Base-by-base conservation (phyloP, 92 coral and sea anemone genomes). In the Paragorgia papillata region DNA sequence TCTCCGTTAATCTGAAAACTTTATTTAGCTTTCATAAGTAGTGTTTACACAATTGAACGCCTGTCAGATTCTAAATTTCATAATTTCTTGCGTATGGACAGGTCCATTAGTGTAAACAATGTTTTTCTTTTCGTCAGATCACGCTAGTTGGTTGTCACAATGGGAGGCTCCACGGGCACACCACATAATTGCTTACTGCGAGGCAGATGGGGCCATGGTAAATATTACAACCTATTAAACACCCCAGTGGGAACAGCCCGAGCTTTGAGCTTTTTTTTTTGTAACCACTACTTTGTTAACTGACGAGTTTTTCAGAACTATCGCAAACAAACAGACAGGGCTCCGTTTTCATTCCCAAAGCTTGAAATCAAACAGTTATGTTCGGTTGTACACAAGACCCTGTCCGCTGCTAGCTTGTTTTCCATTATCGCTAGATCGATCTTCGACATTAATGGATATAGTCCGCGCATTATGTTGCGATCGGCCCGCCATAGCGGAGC, bases 11-110 rank as follows among this genome's bases (percentile, higher is more conserved):
- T 71, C 78, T 71, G 78, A 71, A 71, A 71, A 71, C 78, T 71
- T 53, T 71, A 71, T 71, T 71, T 71, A 71, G 78, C 64, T 71
- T 71, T 71, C 78, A 53, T 71, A 71, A 71, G 78, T 71, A 71
- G 51, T 71, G 78, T 71, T 71, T 71, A 71, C 78, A 51, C 78
- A 71, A 71, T 71, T 54, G 78, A 71, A 71, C 57, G 57, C 35
- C 78, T 71, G 78, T 71, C 78, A 71, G 49, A 41, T 35, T 53
- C 57, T 71, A 71, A 71, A 71, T 71, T 71, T 71, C 64, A 71
- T 71, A 71, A 71, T 71, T 71, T 57, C 64, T 71, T 51, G 27
- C 48, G 40, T 71, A 53, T 71, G 64, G 78, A 53, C 78, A 51
- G 64, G 62, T 71, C 49, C 76, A 69, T 69, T 71, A 71, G 64